phyloP scores from a whole-genome alignment of 2,888 invertebrate species.

The Parnassius orleans region DNA sequence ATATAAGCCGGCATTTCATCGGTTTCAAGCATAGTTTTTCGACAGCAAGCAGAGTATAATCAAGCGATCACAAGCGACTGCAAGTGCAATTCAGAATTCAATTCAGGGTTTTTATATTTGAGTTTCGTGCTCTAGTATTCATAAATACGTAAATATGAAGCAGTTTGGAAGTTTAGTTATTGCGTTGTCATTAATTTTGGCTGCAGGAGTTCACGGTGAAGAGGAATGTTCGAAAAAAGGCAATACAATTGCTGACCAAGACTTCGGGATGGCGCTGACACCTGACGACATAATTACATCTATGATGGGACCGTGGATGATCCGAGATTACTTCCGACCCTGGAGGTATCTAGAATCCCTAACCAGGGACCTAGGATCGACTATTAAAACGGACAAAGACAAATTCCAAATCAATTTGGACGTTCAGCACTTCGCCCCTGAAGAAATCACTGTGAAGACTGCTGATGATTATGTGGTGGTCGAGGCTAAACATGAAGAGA shows the following conservation, averaged over 20 bases:
- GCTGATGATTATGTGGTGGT: slow-evolving; percentile 84
- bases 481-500: slow-evolving; percentile 89
- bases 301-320: slow-evolving; percentile 48
- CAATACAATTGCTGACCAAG: slow-evolving; percentile 48
- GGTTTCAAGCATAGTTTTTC: slow-evolving; percentile 3
- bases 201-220: slow-evolving; percentile 5
- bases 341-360: slow-evolving; percentile 62
- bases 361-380: slow-evolving; percentile 73
- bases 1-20: slow-evolving; percentile 14
- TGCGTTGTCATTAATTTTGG: neutral
- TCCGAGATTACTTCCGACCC: slow-evolving; percentile 56
- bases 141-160: slow-evolving; percentile 14
- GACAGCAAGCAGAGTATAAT: neutral
- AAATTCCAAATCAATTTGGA: slow-evolving; percentile 86
- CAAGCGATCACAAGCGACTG: neutral
- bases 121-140: neutral
- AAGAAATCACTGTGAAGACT: slow-evolving; percentile 88
- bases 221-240: slow-evolving; percentile 19
- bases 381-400: slow-evolving; percentile 79
- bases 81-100: neutral
- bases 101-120: no score
- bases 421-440: slow-evolving; percentile 87
- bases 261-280: slow-evolving; percentile 61
- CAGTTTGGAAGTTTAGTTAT: slow-evolving; percentile 2
- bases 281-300: slow-evolving; percentile 52